A percentile compares a stretch with the other conserved stretches of the same genome.
Evolutionary conservation across 2,888 invertebrate species (phyloP).

Genomic region (Drosophila glabriapex): DNA sequence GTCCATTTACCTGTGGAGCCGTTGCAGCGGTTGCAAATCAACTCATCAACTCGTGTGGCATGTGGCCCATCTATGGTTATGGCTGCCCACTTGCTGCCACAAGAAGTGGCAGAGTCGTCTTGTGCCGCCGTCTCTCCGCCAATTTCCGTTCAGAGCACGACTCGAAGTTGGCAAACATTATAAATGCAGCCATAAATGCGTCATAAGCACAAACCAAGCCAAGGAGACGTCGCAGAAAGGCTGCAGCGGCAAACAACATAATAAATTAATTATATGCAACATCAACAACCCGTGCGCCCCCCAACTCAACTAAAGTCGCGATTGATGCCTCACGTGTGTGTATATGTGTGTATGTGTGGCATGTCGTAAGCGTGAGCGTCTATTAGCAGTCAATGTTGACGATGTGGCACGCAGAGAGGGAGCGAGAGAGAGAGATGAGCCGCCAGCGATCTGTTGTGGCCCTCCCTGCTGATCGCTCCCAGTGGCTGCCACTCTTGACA

Average conservation of each 20-base stretch:
- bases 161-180: conserved; percentile 55
- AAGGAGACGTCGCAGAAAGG: conserved; percentile 33
- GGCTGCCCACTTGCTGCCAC: conserved; percentile 16
- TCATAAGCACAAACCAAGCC: conserved; percentile 52
- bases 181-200: conserved; percentile 74
- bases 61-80: conserved; percentile 13
- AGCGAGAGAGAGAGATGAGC: not conserved
- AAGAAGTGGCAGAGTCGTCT: conserved; percentile 1
- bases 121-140: conserved; percentile 4
- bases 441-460: conserved; percentile 36
- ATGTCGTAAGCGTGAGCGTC: conserved; percentile 72
- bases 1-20: conserved; percentile 33
- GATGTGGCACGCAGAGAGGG: conserved; percentile 39
- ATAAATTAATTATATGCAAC: conserved; percentile 82
- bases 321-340: conserved; percentile 17
- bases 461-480: conserved; percentile 40
- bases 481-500: conserved; percentile 62
- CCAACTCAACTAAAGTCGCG: conserved; percentile 16
- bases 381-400: conserved; percentile 76
- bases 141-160: conserved; percentile 49
- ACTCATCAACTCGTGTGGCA: conserved; percentile 25
- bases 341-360: conserved; percentile 63
- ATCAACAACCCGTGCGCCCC: conserved; percentile 61
- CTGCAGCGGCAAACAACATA: conserved; percentile 74
- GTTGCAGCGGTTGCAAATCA: conserved; percentile 38